phyloP scores from a whole-genome alignment of 92 coral and sea anemone genomes.

The Umimayanthus chanpuru region DNA sequence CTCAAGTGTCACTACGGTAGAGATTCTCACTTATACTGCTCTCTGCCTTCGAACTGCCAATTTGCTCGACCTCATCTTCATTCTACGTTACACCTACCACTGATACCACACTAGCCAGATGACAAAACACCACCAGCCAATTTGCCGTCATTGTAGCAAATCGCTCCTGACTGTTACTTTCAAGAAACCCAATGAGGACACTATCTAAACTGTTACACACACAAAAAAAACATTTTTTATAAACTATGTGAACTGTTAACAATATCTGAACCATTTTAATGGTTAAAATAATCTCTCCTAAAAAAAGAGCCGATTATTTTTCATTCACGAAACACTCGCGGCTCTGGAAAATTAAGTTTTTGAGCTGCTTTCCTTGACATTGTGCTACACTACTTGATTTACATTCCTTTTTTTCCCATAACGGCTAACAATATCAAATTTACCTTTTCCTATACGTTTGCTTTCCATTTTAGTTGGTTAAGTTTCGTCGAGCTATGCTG shows the following conservation, averaged over 20 bases:
- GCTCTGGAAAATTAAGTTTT: background rate
- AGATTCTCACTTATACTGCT: background rate
- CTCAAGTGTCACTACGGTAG: background rate
- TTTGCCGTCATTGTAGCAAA: slow-evolving; percentile 6
- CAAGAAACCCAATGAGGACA: background rate
- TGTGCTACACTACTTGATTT: no score
- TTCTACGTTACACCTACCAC: background rate
- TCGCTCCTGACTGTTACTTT: background rate
- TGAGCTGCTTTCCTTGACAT: background rate
- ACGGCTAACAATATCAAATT: background rate
- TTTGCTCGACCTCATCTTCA: background rate
- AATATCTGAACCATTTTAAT: background rate
- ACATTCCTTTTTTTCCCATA: background rate
- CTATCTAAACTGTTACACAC: background rate
- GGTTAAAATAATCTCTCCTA: slow-evolving; percentile 2
- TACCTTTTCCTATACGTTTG: background rate
- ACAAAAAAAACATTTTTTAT: no score
- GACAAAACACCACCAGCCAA: background rate
- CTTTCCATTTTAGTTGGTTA: background rate
- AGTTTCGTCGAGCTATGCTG: background rate
- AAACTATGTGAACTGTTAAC: background rate
- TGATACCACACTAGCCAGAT: background rate
- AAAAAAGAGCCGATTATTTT: background rate
- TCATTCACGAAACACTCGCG: background rate
- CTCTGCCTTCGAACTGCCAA: background rate